A percentile compares a stretch with the other conserved stretches of the same genome.
Conservation (phyloP, 2,888 invertebrate genomes). For the Hydrotaea cyrtoneurina region DNA sequence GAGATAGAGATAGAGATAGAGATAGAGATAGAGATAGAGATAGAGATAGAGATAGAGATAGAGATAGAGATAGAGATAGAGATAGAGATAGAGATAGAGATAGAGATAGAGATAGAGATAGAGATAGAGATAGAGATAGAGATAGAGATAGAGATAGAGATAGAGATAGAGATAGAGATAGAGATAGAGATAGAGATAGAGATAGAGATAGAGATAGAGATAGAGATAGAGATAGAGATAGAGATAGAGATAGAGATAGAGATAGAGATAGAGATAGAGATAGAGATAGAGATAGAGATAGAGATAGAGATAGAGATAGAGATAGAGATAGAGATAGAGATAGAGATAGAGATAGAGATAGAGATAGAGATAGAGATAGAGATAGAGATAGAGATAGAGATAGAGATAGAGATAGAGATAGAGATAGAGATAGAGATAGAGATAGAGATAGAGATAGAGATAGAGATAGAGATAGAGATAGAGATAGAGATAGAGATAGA, state of each 20-base stretch:
- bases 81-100: slow-evolving; percentile 1
- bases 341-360: slow-evolving; percentile 5
- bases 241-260: slow-evolving; percentile 5
- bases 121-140: slow-evolving; percentile 5
- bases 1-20: slow-evolving; percentile 5
- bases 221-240: slow-evolving; percentile 5
- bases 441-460: slow-evolving; percentile 1
- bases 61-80: slow-evolving; percentile 4
- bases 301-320: slow-evolving; percentile 5
- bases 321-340: background rate
- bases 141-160: slow-evolving; percentile 1
- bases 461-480: slow-evolving; percentile 5
- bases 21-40: slow-evolving; percentile 1
- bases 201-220: slow-evolving; percentile 1
- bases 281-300: slow-evolving; percentile 5
- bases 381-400: slow-evolving; percentile 1
- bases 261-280: slow-evolving; percentile 1
- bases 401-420: slow-evolving; percentile 5
- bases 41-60: slow-evolving; percentile 1
- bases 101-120: slow-evolving; percentile 5
- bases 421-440: slow-evolving; percentile 5
- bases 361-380: slow-evolving; percentile 5
- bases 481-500: slow-evolving; percentile 5
- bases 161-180: slow-evolving; percentile 5
- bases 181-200: slow-evolving; percentile 5